phyloP scores from a whole-genome alignment of 1,140 invertebrate genomes.

The honey bee (Apis mellifera) region DNA sequence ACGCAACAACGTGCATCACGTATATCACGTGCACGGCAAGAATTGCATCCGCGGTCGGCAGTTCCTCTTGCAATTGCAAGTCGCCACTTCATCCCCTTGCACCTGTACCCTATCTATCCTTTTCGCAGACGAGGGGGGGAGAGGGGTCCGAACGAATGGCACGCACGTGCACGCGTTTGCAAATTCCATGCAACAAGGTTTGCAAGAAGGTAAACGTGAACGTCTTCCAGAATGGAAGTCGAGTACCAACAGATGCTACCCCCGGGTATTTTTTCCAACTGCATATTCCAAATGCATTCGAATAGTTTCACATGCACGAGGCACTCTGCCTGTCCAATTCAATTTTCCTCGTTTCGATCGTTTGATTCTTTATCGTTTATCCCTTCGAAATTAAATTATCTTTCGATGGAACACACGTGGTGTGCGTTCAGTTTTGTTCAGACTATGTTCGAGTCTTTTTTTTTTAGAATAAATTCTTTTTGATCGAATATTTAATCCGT shows the following conservation, averaged over 20 bases:
- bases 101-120: slow-evolving; percentile 51
- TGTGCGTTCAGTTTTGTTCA: not conserved
- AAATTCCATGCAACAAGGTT: slow-evolving; percentile 56
- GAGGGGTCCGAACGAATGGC: slow-evolving; percentile 59
- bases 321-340: slow-evolving; percentile 15
- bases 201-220: slow-evolving; percentile 58
- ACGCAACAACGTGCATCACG: slow-evolving; percentile 6
- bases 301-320: not conserved
- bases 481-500: no score
- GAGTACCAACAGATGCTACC: slow-evolving; percentile 49
- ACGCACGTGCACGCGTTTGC: slow-evolving; percentile 63
- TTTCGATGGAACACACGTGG: not conserved
- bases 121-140: slow-evolving; percentile 52
- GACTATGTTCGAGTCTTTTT: no score
- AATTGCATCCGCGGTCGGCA: slow-evolving; percentile 41
- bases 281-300: not conserved
- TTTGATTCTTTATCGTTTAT: not conserved
- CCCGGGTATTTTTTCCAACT: slow-evolving; percentile 36
- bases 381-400: not conserved
- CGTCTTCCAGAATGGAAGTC: slow-evolving; percentile 55
- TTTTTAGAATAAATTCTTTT: no score
- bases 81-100: slow-evolving; percentile 1
- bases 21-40: slow-evolving; percentile 49
- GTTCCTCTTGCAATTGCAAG: not conserved
- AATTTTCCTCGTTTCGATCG: slow-evolving; percentile 8